Evolutionary conservation across 2,113 vertebrate species (phyloP).

Genomic region (Catharus minimus): DNA sequence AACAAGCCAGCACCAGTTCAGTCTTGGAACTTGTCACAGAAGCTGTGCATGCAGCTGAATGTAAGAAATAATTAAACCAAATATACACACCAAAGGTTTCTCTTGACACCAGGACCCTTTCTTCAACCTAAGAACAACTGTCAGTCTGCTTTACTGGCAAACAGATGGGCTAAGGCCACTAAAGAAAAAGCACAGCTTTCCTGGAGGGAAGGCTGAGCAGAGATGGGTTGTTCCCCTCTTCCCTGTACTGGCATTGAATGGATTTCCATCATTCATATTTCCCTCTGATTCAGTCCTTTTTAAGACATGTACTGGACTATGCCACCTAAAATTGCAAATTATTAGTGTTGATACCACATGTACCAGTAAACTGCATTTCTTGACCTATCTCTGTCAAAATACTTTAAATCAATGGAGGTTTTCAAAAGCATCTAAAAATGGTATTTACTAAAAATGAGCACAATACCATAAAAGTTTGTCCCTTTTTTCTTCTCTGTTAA

Average conservation of each 20-base stretch:
- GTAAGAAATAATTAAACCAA: not conserved
- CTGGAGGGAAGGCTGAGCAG: not conserved
- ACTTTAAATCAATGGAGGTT: not conserved
- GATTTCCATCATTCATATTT: not conserved
- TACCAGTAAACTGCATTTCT: not conserved
- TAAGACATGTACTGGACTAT: not conserved
- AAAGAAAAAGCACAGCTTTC: not conserved
- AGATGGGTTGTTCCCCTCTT: not conserved
- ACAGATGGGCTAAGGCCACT: rapidly evolving
- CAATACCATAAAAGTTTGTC: not conserved
- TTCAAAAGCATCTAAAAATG: not conserved
- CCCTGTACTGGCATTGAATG: not conserved
- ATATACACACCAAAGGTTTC: not conserved
- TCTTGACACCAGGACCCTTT: not conserved
- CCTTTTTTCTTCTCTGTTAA: not conserved
- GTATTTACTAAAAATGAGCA: not conserved
- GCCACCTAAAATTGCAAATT: not conserved
- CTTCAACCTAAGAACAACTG: not conserved
- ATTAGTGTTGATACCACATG: not conserved
- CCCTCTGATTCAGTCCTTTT: not conserved
- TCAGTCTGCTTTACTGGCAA: not conserved
- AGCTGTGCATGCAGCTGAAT: not conserved
- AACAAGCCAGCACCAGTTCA: not conserved
- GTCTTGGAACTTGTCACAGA: not conserved
- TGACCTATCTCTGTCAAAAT: not conserved